Evolutionary conservation across 1,140 invertebrate genomes (phyloP), one percentile per base, ranked within the genome.

Genomic region (Lepidurus packardi): DNA sequence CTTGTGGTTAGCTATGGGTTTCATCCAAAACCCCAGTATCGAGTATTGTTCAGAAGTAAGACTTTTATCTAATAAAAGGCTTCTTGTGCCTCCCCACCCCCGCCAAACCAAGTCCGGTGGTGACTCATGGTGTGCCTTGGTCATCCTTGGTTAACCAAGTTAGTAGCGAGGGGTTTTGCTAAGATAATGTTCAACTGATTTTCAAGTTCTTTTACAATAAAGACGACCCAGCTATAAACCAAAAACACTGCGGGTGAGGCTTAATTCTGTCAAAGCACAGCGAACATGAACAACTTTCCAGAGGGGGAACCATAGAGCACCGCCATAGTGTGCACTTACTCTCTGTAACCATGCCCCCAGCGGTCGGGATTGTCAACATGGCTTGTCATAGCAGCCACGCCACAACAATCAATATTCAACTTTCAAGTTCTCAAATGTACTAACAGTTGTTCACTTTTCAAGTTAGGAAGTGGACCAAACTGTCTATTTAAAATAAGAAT

Each of bases 81-180:
- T n/a, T 9, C 6, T 65, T 65, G 16, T 65, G 53, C 21, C 21
- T 65, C 9, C 47, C 21, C 53, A 5, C 53, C 53, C 53, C 16
- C 53, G 53, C 16, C 53, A 7, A 21, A 21, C 21, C n/a, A 21
- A 34, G 34, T 34, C 3, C 53, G 21, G 10, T 65, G 8, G 53
- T 65, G 53, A 65, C 16, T 65, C 53, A 65, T 65, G 53, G 53
- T 65, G 34, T 65, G 53, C 21, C 53, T 65, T 21, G 13, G 53
- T 65, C 53, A 65, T 65, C 53, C 53, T 65, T 65, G 53, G 53
- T 65, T 65, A 65, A 65, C 53, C 53, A 65, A 65, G 53, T 65
- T 65, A n/a, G 21, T 21, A 65, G 53, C n/a, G 53, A 65, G 21
- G 53, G 53, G n/a, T 65, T 65, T 65, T 65, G 53, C 53, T 65